Evolutionary conservation across 2,888 invertebrate species (phyloP).

Genomic region (Sympetrum striolatum): DNA sequence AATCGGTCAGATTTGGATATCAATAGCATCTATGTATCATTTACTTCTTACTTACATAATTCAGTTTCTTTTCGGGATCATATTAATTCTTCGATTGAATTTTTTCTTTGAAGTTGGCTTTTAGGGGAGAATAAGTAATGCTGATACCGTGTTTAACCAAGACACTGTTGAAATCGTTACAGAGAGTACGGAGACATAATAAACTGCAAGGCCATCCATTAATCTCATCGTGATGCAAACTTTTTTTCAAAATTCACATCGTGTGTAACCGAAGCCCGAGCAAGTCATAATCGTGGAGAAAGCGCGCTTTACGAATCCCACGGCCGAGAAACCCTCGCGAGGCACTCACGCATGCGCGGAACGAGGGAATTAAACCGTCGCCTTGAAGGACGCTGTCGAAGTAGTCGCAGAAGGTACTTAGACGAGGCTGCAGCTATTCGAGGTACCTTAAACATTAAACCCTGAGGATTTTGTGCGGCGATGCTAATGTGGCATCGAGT

Average conservation of each 20-base stretch:
- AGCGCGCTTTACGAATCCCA: not conserved
- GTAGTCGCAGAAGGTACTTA: not conserved
- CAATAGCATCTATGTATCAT: too few relatives aligned
- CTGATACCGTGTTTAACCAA: too few relatives aligned
- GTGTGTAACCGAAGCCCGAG: not conserved
- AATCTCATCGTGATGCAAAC: not conserved
- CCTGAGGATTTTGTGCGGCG: constrained; percentile 27
- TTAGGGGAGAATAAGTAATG: too few relatives aligned
- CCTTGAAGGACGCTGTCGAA: constrained; percentile 14
- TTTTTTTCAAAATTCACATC: not conserved
- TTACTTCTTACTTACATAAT: too few relatives aligned
- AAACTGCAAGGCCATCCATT: not conserved
- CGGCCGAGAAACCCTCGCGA: not conserved
- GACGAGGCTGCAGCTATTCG: not conserved
- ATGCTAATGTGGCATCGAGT: constrained; percentile 30
- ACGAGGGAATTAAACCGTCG: not conserved
- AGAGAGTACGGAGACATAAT: not conserved
- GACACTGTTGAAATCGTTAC: too few relatives aligned
- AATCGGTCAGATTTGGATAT: too few relatives aligned
- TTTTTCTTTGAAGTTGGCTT: too few relatives aligned
- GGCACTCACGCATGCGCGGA: not conserved
- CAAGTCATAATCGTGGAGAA: not conserved
- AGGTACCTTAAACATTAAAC: constrained; percentile 41
- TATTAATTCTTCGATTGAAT: too few relatives aligned
- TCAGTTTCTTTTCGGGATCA: too few relatives aligned